Base-by-base conservation (phyloP, 2,797 vertebrate species). In the Ctenosaura bakeri region DNA sequence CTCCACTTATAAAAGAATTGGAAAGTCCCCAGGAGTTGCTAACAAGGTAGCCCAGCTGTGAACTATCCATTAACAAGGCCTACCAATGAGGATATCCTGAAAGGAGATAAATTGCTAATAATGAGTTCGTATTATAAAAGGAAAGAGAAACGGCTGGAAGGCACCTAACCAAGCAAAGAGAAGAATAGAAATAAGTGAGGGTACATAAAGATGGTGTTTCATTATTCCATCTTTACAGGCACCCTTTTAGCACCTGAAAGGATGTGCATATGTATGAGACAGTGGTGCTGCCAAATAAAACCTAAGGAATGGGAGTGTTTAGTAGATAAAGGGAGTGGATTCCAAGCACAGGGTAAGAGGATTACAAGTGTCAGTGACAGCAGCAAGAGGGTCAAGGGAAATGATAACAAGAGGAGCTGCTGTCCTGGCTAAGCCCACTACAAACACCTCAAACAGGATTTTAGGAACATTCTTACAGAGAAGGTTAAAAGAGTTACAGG, bases 361-460 rank as follows among this genome's bases (percentile, higher is more conserved):
- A 93, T 95, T 92, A 92, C 24, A 56, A 77, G 79, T 93, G 91
- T 92, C 85, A 86, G 9, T 13, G 42, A 84, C 85, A 90, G 88
- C 91, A 64, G 79, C 88, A 92, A 89, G 62, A 69, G 14, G 26
- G 54, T 0, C 0, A 76, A 35, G 62, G 88, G 84, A 80, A 83
- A 87, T 77, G 90, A 81, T 88, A 46, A 86, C 29, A 29, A 87
- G 87, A 86, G 46, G 13, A 56, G 76, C 71, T 73, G 71, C 74
- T 82, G 62, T 88, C 42, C 80, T 91, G 64, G 79, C 52, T 78
- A 52, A 83, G 42, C 59, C 46, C 32, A 88, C 0, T 69, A 66
- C 42, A 91, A 4, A 29, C 86, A 85, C 42, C n/a, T 62, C 83
- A 85, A 24, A 52, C 85, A 54, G n/a, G 86, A 78, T 74, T 87